phyloP scores from a whole-genome alignment of 2,113 vertebrate genomes.

The Tachuris rubrigastra region DNA sequence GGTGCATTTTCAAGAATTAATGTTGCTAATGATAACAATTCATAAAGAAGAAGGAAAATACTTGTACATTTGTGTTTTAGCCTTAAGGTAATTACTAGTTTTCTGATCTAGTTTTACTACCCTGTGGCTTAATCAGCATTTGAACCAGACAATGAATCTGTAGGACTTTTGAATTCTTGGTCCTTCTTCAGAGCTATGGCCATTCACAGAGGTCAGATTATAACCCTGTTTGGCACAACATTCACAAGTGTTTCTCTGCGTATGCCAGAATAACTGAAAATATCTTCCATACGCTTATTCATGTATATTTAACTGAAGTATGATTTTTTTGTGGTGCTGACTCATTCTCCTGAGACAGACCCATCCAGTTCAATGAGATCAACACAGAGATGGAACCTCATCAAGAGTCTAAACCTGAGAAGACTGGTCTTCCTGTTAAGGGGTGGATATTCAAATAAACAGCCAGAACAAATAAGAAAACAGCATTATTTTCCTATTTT shows the following conservation, averaged over 20 bases:
- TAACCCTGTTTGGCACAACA: not conserved
- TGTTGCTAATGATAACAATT: not conserved
- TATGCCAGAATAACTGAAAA: not conserved
- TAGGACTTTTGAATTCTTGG: not conserved
- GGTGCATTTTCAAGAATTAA: not conserved
- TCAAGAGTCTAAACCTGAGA: not conserved
- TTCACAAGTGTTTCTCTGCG: not conserved
- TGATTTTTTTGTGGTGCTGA: not conserved
- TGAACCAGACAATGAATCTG: not conserved
- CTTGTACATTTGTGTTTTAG: not conserved
- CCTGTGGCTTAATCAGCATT: not conserved
- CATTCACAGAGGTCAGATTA: not conserved
- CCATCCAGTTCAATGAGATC: not conserved
- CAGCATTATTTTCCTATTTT: not conserved
- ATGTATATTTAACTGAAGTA: not conserved
- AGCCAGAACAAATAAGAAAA: not conserved
- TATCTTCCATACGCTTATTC: not conserved
- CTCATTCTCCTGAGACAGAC: not conserved
- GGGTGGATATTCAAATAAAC: not conserved
- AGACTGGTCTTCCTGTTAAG: not conserved
- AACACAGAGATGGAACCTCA: not conserved
- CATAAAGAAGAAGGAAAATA: not conserved
- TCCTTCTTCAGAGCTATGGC: not conserved
- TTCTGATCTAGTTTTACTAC: not conserved
- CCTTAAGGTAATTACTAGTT: not conserved